phyloP scores from a whole-genome alignment of 2,113 vertebrate genomes.

The Zeus faber region DNA sequence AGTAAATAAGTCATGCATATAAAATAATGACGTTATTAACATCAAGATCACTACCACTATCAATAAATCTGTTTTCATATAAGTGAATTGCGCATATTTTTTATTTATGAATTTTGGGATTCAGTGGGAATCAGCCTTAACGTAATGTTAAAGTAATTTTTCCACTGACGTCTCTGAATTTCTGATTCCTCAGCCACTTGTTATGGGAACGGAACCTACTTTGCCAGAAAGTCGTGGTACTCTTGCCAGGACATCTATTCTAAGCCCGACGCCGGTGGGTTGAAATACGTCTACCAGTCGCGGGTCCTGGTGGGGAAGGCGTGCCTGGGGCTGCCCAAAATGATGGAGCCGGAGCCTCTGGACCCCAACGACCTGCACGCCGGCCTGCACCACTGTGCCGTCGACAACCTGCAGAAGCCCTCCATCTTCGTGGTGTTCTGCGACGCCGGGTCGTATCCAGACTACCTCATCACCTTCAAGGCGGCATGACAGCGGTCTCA shows the following conservation, averaged over 20 bases:
- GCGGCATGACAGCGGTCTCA: conserved; percentile 10
- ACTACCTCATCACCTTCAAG: conserved; percentile 58
- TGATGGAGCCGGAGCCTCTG: conserved; percentile 52
- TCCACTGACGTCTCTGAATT: neutral
- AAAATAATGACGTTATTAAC: too few relatives aligned
- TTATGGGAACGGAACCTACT: conserved; percentile 53
- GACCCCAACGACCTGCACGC: conserved; percentile 24
- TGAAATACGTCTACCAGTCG: conserved; percentile 56
- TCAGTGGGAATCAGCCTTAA: too few relatives aligned
- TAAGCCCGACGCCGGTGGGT: conserved; percentile 27
- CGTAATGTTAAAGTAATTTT: too few relatives aligned
- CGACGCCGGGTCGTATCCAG: conserved; percentile 55
- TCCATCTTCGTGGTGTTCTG: conserved; percentile 58
- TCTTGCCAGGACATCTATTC: conserved; percentile 49
- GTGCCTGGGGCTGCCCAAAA: conserved; percentile 15
- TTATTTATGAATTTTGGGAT: too few relatives aligned
- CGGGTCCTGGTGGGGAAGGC: conserved; percentile 48
- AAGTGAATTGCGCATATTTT: too few relatives aligned
- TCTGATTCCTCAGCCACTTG: conserved; percentile 35
- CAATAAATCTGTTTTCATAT: too few relatives aligned
- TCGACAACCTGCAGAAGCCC: conserved; percentile 34
- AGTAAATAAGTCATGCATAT: too few relatives aligned
- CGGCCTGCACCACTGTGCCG: conserved; percentile 55
- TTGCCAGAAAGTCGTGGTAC: conserved; percentile 53
- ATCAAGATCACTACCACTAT: too few relatives aligned